phyloP scores from a whole-genome alignment of 2,797 vertebrate genomes.

The Aeoliscus strigatus region DNA sequence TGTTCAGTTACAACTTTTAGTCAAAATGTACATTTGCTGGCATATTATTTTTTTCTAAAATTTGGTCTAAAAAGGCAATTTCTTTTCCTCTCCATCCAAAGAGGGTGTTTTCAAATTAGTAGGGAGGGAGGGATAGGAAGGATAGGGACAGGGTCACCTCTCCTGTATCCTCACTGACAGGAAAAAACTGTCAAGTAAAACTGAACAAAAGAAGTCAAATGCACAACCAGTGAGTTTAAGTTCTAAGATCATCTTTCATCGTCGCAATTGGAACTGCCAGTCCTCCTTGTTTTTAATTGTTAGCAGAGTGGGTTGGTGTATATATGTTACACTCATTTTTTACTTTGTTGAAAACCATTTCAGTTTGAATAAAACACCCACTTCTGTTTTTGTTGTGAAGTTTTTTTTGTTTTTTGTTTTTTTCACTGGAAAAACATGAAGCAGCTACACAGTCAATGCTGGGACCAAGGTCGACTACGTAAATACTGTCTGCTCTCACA shows the following conservation, averaged over 20 bases:
- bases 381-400: not conserved
- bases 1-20: too few species aligned
- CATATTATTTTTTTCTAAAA: too few species aligned
- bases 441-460: too few species aligned
- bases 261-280: conserved; percentile 38
- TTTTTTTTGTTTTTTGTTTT: conserved; percentile 2
- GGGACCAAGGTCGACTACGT: conserved; percentile 1
- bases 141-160: too few species aligned
- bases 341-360: not conserved
- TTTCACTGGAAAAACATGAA: too few species aligned
- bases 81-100: too few species aligned
- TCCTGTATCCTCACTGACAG: too few species aligned
- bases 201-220: conserved; percentile 41
- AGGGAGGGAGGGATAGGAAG: too few species aligned
- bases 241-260: conserved; percentile 29
- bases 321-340: not conserved
- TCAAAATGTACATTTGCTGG: conserved; percentile 35
- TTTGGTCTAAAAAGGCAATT: too few species aligned
- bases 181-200: conserved; percentile 54
- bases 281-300: conserved; percentile 23
- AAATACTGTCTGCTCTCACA: conserved; percentile 17
- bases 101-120: too few species aligned
- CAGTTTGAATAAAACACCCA: not conserved
- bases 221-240: too few species aligned
- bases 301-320: conserved; percentile 13